Conservation (phyloP, 2,888 invertebrate species). For the Drosophila kambysellisi region DNA sequence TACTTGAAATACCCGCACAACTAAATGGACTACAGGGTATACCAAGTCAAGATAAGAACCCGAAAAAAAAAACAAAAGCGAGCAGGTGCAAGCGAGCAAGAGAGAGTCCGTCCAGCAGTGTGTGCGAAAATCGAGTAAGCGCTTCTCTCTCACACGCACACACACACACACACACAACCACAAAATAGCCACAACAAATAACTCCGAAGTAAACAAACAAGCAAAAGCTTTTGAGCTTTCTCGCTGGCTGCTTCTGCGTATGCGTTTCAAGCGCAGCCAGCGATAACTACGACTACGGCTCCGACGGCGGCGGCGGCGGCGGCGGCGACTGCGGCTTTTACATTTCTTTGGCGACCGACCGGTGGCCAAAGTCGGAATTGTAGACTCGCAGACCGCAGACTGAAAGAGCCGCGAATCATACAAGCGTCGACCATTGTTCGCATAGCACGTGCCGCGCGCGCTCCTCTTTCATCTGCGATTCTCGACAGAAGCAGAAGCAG, state of each 20-base stretch:
- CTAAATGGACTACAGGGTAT: neutral
- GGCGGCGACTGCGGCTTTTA: constrained; percentile 48
- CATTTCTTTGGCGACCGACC: constrained; percentile 73
- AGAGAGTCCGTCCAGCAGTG: constrained; percentile 58
- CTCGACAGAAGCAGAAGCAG: constrained; percentile 10
- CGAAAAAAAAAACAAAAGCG: constrained; percentile 28
- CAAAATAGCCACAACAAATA: constrained; percentile 10
- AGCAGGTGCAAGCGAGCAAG: constrained; percentile 11
- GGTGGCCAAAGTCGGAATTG: constrained; percentile 43
- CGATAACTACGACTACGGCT: neutral
- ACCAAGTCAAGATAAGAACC: neutral
- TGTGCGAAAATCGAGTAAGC: constrained; percentile 64
- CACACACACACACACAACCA: neutral
- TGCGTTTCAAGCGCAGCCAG: constrained; percentile 25
- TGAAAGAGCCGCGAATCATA: constrained; percentile 72
- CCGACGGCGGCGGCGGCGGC: neutral
- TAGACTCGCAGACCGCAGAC: constrained; percentile 39
- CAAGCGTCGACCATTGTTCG: constrained; percentile 84
- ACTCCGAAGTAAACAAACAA: constrained; percentile 38
- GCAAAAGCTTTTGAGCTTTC: constrained; percentile 63
- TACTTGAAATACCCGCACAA: neutral
- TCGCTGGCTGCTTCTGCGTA: constrained; percentile 26
- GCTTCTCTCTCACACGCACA: constrained; percentile 17
- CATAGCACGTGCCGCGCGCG: constrained; percentile 82
- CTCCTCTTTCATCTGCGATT: constrained; percentile 34